phyloP scores from a whole-genome alignment of 2,888 invertebrate genomes.

The Lathronympha strigana region DNA sequence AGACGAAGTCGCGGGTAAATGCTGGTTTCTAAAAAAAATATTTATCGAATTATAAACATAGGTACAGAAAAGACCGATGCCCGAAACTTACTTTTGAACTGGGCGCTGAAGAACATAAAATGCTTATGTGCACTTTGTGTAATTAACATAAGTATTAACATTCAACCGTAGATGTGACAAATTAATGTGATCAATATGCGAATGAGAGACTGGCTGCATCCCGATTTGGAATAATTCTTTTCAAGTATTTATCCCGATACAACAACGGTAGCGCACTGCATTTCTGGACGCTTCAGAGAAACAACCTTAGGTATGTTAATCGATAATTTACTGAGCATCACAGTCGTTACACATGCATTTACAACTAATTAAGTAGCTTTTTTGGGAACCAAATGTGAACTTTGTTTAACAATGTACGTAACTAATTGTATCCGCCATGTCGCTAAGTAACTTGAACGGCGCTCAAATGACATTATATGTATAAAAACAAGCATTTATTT shows the following conservation, averaged over 20 bases:
- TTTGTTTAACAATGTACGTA: slow-evolving; percentile 30
- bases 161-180: slow-evolving; percentile 34
- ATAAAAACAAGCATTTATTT: slow-evolving; percentile 6
- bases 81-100: background rate
- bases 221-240: slow-evolving; percentile 43
- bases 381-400: slow-evolving; percentile 30
- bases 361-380: slow-evolving; percentile 40
- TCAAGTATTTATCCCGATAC: slow-evolving; percentile 41
- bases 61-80: too few relatives aligned
- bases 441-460: background rate
- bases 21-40: too few relatives aligned
- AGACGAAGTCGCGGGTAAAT: too few relatives aligned
- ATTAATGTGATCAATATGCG: slow-evolving; percentile 41
- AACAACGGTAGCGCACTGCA: slow-evolving; percentile 40
- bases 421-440: slow-evolving; percentile 21
- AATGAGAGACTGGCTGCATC: slow-evolving; percentile 35
- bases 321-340: slow-evolving; percentile 41
- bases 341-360: slow-evolving; percentile 41
- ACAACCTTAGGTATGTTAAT: slow-evolving; percentile 41
- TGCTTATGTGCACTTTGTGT: slow-evolving; percentile 10
- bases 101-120: background rate
- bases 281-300: slow-evolving; percentile 43
- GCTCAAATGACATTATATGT: background rate
- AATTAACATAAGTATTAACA: slow-evolving; percentile 32
- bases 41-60: too few relatives aligned